phyloP scores from a whole-genome alignment of 2,888 invertebrate genomes.

The Drosophila kambysellisi region DNA sequence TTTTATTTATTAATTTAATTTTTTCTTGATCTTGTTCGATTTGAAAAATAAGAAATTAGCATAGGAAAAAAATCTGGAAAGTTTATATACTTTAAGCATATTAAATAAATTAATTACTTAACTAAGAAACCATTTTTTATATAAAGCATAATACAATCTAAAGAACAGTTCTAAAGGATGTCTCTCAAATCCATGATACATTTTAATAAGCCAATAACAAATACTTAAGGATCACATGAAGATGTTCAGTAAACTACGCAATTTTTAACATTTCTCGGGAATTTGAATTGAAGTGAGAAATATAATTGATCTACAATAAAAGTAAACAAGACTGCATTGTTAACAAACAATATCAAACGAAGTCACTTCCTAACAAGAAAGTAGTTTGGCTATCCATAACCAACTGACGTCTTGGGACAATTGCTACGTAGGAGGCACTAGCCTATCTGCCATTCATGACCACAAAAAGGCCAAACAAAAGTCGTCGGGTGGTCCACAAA shows the following conservation, averaged over 20 bases:
- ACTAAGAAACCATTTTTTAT: background rate
- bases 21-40: background rate
- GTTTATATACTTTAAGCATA: background rate
- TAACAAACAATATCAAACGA: constrained; percentile 46
- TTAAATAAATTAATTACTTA: background rate
- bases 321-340: constrained; percentile 50
- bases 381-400: constrained; percentile 74
- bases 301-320: constrained; percentile 36
- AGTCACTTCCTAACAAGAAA: constrained; percentile 70
- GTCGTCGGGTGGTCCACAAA: constrained; percentile 72
- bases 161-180: background rate
- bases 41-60: background rate
- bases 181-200: background rate
- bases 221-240: constrained; percentile 3
- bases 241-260: constrained; percentile 10
- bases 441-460: constrained; percentile 73
- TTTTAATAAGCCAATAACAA: background rate
- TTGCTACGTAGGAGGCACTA: constrained; percentile 69
- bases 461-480: constrained; percentile 78
- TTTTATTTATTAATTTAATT: background rate
- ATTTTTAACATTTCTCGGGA: constrained; percentile 36
- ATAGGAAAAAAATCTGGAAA: background rate
- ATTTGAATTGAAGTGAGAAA: constrained; percentile 24
- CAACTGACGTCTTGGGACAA: constrained; percentile 63
- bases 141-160: background rate